These are phyloP conservation scores for Acanthurus leucopareius DNA, from an alignment of 2,797 vertebrate genomes.

Conservation along the genomic window DNA sequence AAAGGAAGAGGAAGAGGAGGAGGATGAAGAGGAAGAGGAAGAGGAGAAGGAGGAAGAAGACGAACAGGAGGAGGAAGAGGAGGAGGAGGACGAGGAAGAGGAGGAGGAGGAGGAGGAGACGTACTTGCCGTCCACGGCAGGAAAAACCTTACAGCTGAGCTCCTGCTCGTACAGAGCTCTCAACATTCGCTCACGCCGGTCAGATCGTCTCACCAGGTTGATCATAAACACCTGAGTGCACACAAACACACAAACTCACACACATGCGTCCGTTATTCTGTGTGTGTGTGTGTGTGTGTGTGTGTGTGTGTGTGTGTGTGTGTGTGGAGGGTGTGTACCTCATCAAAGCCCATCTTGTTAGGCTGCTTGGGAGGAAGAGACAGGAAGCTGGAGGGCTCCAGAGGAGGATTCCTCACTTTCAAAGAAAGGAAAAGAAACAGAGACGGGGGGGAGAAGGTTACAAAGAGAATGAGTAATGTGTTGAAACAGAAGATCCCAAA, in stretches of 20 bases:
- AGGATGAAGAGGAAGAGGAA: conserved; percentile 3
- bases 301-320: conserved; percentile 27
- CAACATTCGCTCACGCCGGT: conserved; percentile 91
- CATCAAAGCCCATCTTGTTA: conserved; percentile 98
- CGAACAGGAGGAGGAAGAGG: conserved; percentile 44
- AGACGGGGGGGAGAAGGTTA: conserved; percentile 27
- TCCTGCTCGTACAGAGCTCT: conserved; percentile 86
- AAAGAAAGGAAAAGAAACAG: conserved; percentile 37
- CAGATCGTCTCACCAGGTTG: conserved; percentile 88
- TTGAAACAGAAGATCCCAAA: conserved; percentile 28
- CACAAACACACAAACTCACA: conserved; percentile 51
- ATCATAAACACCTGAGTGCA: conserved; percentile 92
- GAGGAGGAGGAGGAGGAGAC: conserved; percentile 61
- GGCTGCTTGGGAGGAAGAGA: conserved; percentile 87
- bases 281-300: conserved; percentile 28
- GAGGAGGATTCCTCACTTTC: conserved; percentile 90
- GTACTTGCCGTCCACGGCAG: conserved; percentile 94
- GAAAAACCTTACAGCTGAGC: conserved; percentile 87
- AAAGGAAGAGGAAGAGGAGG: conserved; percentile 30
- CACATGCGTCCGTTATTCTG: conserved; percentile 12
- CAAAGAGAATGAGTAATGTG: conserved; percentile 64
- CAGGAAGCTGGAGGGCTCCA: conserved; percentile 91
- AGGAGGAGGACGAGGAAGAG: conserved; percentile 3
- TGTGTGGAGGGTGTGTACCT: conserved; percentile 90
- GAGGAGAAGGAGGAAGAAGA: conserved; percentile 15